Evolutionary conservation across 2,888 invertebrate genomes (phyloP), one percentile per base, ranked within the genome.

Genomic region (Actias luna): DNA sequence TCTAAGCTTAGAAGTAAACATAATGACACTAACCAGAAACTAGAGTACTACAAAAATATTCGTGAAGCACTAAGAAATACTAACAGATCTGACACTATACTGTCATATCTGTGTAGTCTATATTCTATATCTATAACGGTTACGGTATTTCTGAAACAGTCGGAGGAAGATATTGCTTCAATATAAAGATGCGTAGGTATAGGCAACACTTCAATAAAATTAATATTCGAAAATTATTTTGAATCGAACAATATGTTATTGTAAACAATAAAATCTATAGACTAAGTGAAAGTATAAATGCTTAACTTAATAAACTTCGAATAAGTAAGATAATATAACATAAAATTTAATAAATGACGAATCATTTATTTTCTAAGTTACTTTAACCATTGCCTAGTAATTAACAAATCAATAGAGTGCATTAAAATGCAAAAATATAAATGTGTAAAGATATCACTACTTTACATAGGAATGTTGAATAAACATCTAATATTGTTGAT

Each of bases 121-220:
- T 42, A 59, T 29, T 59, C 59, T 59, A 39, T 39, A 7, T 4
- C 16, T 39, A 25, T 59, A n/a, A 29, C n/a, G 8, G 14, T 61
- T 39, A 61, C 61, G 61, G 61, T 61, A 61, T 22, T 8, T 52
- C 61, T 55, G 50, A 33, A 55, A 58, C 62, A 67, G 75, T 74
- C 72, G 72, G 72, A 72, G 72, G 71, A 65, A 67, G 68, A 73
- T 67, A 61, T 55, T 33, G 50, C 33, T 61, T 52, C 52, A 61
- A 50, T 27, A 59, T 25, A 59, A 59, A 42, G 16, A n/a, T 42
- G 29, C 59, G 14, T 29, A 55, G 27, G 29, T 29, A 29, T 16
- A 55, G 0, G 27, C 55, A 50, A 12, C 25, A 25, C 8, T 50
- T 1, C 12, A 50, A 50, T 50, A 50, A 3, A 1, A 12, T 12